Evolutionary conservation across 1,140 invertebrate genomes (phyloP).

Genomic region (Glomeris maerens): DNA sequence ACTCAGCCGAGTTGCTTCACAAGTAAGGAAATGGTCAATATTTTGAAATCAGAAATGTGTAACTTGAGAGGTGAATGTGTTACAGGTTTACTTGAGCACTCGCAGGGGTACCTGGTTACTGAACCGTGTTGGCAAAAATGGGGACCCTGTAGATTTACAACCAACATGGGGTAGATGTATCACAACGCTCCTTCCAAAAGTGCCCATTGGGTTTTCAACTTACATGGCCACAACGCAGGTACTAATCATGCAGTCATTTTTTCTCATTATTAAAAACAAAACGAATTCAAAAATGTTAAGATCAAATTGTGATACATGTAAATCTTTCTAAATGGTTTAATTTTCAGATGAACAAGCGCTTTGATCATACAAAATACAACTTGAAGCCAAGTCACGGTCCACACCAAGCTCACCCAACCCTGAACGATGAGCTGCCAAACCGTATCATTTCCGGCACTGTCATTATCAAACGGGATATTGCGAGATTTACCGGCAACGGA

Average conservation of each 20-base stretch:
- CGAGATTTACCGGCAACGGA: conserved; percentile 24
- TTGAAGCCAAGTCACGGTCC: conserved; percentile 34
- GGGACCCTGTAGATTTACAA: conserved; percentile 25
- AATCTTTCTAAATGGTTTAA: background rate
- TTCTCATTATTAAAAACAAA: no score
- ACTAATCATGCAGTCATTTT: conserved; percentile 5
- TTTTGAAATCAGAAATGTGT: conserved; percentile 22
- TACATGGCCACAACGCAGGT: conserved; percentile 4
- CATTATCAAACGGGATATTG: conserved; percentile 29
- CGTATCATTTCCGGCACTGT: conserved; percentile 35
- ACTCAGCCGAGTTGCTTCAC: conserved; percentile 14
- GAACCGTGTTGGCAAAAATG: conserved; percentile 26
- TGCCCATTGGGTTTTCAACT: background rate
- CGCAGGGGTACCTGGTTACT: conserved; percentile 36
- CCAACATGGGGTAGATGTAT: no score
- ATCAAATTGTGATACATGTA: conserved; percentile 12
- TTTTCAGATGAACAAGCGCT: conserved; percentile 20
- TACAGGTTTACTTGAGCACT: conserved; percentile 35
- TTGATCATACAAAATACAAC: conserved; percentile 36
- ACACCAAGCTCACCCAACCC: conserved; percentile 36
- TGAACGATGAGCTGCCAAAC: conserved; percentile 41
- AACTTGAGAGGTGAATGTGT: conserved; percentile 21
- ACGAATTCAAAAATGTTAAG: no score
- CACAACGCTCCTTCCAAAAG: conserved; percentile 14
- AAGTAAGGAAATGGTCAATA: conserved; percentile 14